Base-by-base conservation (phyloP, 2,888 invertebrate species). In the Aspidiotus rigidus region DNA sequence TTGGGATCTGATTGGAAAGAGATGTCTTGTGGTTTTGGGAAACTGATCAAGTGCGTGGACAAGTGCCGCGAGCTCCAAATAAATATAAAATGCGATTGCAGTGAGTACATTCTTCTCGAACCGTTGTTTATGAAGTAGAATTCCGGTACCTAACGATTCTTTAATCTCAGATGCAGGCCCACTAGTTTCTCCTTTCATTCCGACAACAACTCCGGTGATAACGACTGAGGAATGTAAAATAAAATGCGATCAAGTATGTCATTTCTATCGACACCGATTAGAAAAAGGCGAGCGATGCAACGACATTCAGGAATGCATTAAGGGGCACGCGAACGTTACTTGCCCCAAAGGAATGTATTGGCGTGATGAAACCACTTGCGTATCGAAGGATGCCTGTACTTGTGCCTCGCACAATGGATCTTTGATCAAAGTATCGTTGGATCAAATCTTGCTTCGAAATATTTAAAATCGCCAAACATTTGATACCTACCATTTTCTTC, bases 21-120 rank as follows among this genome's bases (percentile, higher is more conserved):
- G 49, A 11, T 49, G 49, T 11, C 49, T n/a, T 93, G 93, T 76
- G 86, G 85, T 73, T 76, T 90, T 70, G 85, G 88, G 73, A 80
- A 81, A 13, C 93, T 93, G 0, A 79, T 93, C 0, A 78, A 84
- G 7, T 93, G 93, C 76, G 79, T 77, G 69, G 78, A 79, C 5
- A 73, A 75, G 1, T 93, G 93, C 74, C 83, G 85, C 1, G 92
- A 93, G 80, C 93, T 92, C 76, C 92, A 93, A 79, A 85, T 93
- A 62, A 82, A 88, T 42, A 86, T 91, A 1, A 81, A 84, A 55
- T 93, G 93, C 76, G 77, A 81, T 69, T 69, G 69, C 17, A 55
- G 69, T 69, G 41, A 54, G 62, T 62, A 39, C 39, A 28, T 40
- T 13, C 15, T 15, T 57, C 16, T 57, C 7, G 2, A 57, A 57